phyloP scores from a whole-genome alignment of 2,113 vertebrate genomes.

The Rhodinocichla rosea region DNA sequence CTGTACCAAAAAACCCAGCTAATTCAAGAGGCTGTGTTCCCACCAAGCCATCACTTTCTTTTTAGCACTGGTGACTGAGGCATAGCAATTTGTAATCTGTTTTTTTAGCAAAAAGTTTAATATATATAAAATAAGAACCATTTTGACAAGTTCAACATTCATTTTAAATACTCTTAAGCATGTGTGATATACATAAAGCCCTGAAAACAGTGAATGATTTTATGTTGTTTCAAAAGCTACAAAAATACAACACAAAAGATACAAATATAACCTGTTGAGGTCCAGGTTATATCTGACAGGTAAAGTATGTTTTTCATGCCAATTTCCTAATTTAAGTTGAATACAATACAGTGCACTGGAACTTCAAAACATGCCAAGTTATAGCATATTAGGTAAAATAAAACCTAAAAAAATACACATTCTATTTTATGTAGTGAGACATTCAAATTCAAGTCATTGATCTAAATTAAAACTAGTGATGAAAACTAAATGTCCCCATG shows the following conservation, averaged over 20 bases:
- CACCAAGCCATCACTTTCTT: not conserved
- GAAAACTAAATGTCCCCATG: not conserved
- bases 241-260: not conserved
- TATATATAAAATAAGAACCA: not conserved
- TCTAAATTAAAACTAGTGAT: not conserved
- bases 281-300: not conserved
- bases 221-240: not conserved
- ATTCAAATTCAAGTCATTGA: not conserved
- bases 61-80: not conserved
- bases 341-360: not conserved
- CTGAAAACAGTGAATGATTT: not conserved
- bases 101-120: not conserved
- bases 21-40: not conserved
- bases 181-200: not conserved
- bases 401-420: not conserved
- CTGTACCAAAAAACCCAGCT: not conserved
- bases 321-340: not conserved
- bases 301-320: not conserved
- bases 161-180: not conserved
- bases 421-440: not conserved
- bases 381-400: not conserved
- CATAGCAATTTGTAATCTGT: not conserved
- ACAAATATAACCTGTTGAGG: not conserved
- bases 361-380: not conserved
- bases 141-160: not conserved